A percentile compares a stretch with the other conserved stretches of the same genome.
These are phyloP conservation scores for Hormaphis cornu DNA, from an alignment of 1,140 invertebrate genomes.

Conservation along the genomic window DNA sequence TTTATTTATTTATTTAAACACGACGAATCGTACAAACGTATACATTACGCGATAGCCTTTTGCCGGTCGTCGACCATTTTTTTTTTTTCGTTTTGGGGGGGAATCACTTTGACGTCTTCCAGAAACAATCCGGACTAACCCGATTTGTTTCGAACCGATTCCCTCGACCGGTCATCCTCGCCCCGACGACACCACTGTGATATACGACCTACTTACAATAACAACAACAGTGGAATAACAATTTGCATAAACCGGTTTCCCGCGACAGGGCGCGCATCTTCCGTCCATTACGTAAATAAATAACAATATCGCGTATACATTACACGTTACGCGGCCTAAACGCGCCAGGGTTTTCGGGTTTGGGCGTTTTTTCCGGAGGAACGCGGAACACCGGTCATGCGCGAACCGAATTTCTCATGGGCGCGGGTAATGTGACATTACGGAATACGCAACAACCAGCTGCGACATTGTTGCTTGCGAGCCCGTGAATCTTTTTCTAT, in stretches of 20 bases:
- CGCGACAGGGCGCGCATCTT: background rate
- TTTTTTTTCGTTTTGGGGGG: no score
- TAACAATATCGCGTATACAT: background rate
- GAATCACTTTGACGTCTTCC: no score
- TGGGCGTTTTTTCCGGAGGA: no score
- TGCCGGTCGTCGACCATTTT: background rate
- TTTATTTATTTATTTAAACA: background rate
- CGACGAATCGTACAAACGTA: background rate
- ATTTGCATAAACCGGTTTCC: slow-evolving; percentile 16
- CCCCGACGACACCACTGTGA: no score
- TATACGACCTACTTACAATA: no score
- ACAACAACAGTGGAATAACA: no score
- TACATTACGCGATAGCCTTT: background rate
- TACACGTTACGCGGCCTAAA: background rate
- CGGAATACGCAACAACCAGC: slow-evolving; percentile 2
- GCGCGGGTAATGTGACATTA: background rate
- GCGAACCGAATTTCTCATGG: slow-evolving; percentile 24
- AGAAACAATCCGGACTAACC: no score
- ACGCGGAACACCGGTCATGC: background rate
- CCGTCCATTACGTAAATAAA: background rate
- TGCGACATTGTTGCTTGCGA: slow-evolving; percentile 8
- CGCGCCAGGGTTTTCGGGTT: no score
- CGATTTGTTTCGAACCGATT: background rate
- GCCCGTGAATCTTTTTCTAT: slow-evolving; percentile 19
- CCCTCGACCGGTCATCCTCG: slow-evolving; percentile 5